phyloP scores from a whole-genome alignment of 2,113 vertebrate species.

The Saiga tatarica region DNA sequence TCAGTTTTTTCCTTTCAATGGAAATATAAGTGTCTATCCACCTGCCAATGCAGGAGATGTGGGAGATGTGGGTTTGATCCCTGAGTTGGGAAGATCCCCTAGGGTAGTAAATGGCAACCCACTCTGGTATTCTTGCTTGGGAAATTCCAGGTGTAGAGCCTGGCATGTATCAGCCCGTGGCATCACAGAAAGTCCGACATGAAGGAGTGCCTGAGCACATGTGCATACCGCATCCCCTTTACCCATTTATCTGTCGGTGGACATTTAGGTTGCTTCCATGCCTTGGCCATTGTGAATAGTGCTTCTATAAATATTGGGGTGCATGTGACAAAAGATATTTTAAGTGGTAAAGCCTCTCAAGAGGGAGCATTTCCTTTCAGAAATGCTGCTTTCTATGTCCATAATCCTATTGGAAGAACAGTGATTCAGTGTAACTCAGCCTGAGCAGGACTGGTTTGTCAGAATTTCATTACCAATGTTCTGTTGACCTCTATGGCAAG shows the following conservation, averaged over 20 bases:
- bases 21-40: neutral
- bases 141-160: neutral
- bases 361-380: neutral
- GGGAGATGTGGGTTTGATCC: neutral
- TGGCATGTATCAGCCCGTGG: neutral
- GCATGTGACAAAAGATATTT: neutral
- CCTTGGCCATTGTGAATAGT: neutral
- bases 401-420: neutral
- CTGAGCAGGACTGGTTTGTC: neutral
- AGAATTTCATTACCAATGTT: neutral
- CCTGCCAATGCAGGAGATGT: neutral
- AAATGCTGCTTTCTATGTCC: neutral
- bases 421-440: neutral
- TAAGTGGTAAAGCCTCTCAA: neutral
- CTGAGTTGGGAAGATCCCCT: neutral
- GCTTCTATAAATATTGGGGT: neutral
- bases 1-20: neutral
- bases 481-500: neutral
- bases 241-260: accelerated
- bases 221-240: neutral
- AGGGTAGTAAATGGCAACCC: neutral
- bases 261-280: neutral
- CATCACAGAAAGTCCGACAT: neutral
- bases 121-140: neutral
- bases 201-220: neutral